Conservation (phyloP, 2,888 invertebrate genomes). For the Acleris laterana region DNA sequence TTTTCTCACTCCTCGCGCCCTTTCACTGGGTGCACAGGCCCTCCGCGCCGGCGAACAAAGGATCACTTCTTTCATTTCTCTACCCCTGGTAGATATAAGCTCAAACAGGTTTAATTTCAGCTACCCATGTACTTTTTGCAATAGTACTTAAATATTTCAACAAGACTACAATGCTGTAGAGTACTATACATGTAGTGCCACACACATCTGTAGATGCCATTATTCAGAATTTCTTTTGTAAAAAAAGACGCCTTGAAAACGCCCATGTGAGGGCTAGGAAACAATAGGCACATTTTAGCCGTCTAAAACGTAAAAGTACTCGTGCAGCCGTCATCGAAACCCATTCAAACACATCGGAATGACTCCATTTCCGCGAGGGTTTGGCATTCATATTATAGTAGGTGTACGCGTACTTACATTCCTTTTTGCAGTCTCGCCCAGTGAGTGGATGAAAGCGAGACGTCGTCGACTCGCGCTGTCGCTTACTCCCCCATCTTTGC, state of each 20-base stretch:
- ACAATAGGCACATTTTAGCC: slow-evolving; percentile 78
- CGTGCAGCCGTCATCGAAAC: slow-evolving; percentile 80
- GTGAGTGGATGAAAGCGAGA: slow-evolving; percentile 79
- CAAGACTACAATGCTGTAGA: not conserved
- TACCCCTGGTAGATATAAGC: slow-evolving; percentile 52
- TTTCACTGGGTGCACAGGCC: slow-evolving; percentile 59
- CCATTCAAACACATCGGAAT: slow-evolving; percentile 75
- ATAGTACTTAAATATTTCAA: too few species aligned
- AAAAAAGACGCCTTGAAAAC: slow-evolving; percentile 48
- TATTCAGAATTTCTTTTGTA: slow-evolving; percentile 3
- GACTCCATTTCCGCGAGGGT: slow-evolving; percentile 66
- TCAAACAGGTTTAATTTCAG: slow-evolving; percentile 41
- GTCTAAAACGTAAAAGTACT: slow-evolving; percentile 75
- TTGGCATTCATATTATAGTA: slow-evolving; percentile 51
- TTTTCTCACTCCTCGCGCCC: slow-evolving; percentile 61
- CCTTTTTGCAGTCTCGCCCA: slow-evolving; percentile 71
- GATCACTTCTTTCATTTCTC: slow-evolving; percentile 55
- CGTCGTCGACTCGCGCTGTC: slow-evolving; percentile 67
- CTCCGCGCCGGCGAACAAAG: slow-evolving; percentile 60
- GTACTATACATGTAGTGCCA: not conserved
- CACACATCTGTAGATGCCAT: not conserved
- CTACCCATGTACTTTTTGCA: not conserved
- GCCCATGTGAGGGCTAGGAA: slow-evolving; percentile 58
- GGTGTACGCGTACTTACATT: slow-evolving; percentile 58
- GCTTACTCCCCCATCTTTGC: slow-evolving; percentile 70